These are phyloP conservation scores for Subanguina moxae DNA, from an alignment of 1,140 invertebrate genomes.

Conservation along the genomic window DNA sequence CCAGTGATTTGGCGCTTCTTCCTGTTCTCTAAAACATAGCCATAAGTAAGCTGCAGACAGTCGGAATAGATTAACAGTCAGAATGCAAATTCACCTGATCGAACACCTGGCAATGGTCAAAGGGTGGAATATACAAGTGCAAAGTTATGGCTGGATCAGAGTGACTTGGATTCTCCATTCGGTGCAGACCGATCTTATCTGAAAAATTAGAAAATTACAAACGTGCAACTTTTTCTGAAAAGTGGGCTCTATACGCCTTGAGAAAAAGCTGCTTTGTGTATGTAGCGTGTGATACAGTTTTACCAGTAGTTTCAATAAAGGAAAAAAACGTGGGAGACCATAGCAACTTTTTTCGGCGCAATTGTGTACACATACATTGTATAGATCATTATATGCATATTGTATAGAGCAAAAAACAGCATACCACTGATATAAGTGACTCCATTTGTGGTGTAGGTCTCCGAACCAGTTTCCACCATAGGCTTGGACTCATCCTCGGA, in stretches of 20 bases:
- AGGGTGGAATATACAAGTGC: constrained; percentile 93
- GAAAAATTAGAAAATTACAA: too few relatives aligned
- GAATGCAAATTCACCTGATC: constrained; percentile 63
- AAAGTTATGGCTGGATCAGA: constrained; percentile 80
- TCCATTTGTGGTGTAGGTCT: constrained; percentile 69
- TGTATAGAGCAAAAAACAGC: too few relatives aligned
- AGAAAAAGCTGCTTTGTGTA: neutral
- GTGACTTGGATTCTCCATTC: constrained; percentile 89
- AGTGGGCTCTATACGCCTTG: neutral
- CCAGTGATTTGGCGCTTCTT: constrained; percentile 14
- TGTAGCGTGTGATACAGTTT: too few relatives aligned
- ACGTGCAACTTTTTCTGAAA: constrained; percentile 80
- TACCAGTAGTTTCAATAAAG: too few relatives aligned
- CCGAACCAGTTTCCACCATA: constrained; percentile 57
- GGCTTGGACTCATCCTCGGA: constrained; percentile 22
- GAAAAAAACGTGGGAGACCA: too few relatives aligned
- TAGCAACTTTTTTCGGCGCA: too few relatives aligned
- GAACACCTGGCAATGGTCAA: constrained; percentile 79
- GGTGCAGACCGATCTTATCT: constrained; percentile 89
- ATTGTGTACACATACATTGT: too few relatives aligned
- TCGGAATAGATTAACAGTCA: constrained; percentile 5
- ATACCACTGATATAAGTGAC: constrained; percentile 93
- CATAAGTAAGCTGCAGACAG: neutral
- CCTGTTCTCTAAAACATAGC: constrained; percentile 43
- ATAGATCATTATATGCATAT: too few relatives aligned